These are phyloP conservation scores for Siphonodentalium dalli DNA, from an alignment of 2,888 invertebrate genomes.

Conservation along the genomic window DNA sequence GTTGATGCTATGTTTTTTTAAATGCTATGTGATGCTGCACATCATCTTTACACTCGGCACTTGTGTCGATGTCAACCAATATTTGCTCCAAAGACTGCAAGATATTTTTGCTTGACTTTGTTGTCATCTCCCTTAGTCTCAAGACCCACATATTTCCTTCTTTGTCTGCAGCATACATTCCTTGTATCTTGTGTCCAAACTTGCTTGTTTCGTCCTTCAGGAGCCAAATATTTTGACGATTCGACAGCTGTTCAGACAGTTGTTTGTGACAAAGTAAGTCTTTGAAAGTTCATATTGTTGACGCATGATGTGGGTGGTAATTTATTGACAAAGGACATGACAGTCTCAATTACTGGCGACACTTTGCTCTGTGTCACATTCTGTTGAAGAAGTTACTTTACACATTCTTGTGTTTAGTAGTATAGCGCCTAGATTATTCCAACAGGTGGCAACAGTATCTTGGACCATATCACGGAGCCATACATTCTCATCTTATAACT, in stretches of 20 bases:
- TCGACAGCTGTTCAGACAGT: conserved; percentile 8
- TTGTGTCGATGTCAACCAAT: conserved; percentile 13
- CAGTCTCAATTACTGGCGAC: conserved; percentile 7
- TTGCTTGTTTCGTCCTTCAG: conserved; percentile 25
- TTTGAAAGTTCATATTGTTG: conserved; percentile 18
- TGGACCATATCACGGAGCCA: no score
- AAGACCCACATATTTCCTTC: conserved; percentile 17
- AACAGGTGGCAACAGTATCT: no score
- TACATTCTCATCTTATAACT: no score
- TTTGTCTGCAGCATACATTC: conserved; percentile 17
- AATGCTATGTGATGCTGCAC: no score
- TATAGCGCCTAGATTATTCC: no score
- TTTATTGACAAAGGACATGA: conserved; percentile 11
- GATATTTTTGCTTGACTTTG: conserved; percentile 8
- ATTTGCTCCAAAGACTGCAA: conserved; percentile 12
- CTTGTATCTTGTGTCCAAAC: conserved; percentile 17
- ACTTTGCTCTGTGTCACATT: no score
- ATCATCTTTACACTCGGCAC: no score
- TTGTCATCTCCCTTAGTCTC: conserved; percentile 12
- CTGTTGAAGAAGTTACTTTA: no score
- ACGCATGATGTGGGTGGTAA: conserved; percentile 16
- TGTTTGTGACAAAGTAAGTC: conserved; percentile 18
- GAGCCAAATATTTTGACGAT: conserved; percentile 4
- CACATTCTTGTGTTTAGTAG: no score
- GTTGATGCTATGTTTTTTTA: conserved; percentile 16